phyloP scores from a whole-genome alignment of 2,797 vertebrate genomes.

The Acanthurus tractus region DNA sequence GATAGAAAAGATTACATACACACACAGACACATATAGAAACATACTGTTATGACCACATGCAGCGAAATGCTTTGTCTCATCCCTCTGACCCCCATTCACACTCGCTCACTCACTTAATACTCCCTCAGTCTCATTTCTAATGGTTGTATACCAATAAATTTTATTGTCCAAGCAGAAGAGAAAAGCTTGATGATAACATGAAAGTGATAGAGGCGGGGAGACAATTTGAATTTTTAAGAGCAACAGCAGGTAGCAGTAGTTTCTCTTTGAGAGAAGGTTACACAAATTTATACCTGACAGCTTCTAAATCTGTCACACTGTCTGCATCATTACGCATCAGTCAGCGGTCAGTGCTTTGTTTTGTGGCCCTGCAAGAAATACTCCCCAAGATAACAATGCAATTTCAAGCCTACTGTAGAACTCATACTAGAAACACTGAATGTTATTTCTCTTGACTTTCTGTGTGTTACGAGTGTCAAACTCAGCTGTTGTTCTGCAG shows the following conservation, averaged over 20 bases:
- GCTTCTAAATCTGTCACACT: conserved; percentile 1
- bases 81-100: conserved; percentile 13
- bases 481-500: no score
- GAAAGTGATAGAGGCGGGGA: background rate
- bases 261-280: conserved; percentile 11
- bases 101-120: conserved; percentile 9
- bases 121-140: background rate
- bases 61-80: conserved; percentile 15
- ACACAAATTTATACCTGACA: conserved; percentile 9
- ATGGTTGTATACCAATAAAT: conserved; percentile 8
- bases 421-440: background rate
- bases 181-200: conserved; percentile 33
- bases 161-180: conserved; percentile 12
- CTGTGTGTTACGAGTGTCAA: no score
- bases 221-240: conserved; percentile 26
- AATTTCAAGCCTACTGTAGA: background rate
- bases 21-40: background rate
- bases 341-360: conserved; percentile 16
- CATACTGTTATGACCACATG: background rate
- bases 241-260: conserved; percentile 1
- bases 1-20: background rate
- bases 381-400: background rate
- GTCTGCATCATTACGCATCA: conserved; percentile 18
- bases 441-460: background rate
- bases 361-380: background rate